Base-by-base conservation (phyloP, 2,888 invertebrate genomes). In the Mayetiola destructor region DNA sequence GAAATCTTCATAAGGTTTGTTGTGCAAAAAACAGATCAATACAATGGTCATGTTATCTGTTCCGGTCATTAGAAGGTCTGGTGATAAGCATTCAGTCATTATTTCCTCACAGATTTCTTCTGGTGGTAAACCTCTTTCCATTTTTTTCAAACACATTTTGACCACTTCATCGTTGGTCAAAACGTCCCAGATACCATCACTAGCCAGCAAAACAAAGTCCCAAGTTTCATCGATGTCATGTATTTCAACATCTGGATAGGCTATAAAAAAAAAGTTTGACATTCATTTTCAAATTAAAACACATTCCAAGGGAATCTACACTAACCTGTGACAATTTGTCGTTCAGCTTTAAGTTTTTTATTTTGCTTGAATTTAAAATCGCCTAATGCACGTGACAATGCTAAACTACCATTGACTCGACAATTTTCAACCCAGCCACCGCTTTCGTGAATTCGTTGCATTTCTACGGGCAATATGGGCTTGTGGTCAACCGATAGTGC, bases 111-210 rank as follows among this genome's bases (percentile, higher is more conserved):
- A 99, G 59, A 99, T 93, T 68, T 84, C 84, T 68, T 94, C 91
- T 16, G 96, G 96, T 71, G 90, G 87, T 77, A 87, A 81, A 2
- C 87, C 84, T 60, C 79, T 79, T 9, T 85, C 82, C 58, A 99
- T 80, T 39, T 90, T 82, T 59, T 81, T 78, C 55, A 94, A 82
- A 59, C 96, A 86, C 75, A 93, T 97, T 57, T 87, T 81, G 42
- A 93, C 79, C 53, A 94, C 97, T 73, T 96, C 81, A 75, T 90
- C 85, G 71, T 91, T 96, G 55, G 84, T 88, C 77, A 99, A 79
- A 23, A 97, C 97, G 72, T 99, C 99, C 97, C 99, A 99, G 63
- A 99, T 97, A 27, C 99, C 99, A 71, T 99, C 99, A 71, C 97
- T 99, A 0, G 97, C 99, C 64, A 99, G 76, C 36, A 99, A 81